Evolutionary conservation across 2,797 vertebrate species (phyloP).

Genomic region (Philypnodon macrostomus): DNA sequence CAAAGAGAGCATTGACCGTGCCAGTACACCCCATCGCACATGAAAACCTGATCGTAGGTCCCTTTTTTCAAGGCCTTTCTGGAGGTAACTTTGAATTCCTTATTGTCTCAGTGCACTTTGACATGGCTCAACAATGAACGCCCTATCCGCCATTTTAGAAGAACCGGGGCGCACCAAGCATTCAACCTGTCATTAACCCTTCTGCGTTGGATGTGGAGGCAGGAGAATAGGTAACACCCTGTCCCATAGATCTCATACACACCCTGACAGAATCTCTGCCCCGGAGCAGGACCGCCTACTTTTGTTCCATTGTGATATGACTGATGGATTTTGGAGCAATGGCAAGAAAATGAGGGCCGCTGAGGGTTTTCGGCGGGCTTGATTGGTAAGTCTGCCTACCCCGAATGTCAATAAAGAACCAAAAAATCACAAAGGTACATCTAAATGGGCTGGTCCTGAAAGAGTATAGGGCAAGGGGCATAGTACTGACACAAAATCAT

Average conservation of each 20-base stretch:
- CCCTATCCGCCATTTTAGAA: slow-evolving; percentile 57
- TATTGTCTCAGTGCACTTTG: slow-evolving; percentile 66
- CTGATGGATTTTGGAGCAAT: slow-evolving; percentile 73
- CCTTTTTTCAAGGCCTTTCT: slow-evolving; percentile 32
- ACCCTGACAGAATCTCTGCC: slow-evolving; percentile 44
- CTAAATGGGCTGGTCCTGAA: slow-evolving; percentile 45
- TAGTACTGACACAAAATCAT: slow-evolving; percentile 58
- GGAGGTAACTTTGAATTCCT: slow-evolving; percentile 66
- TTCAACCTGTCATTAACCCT: slow-evolving; percentile 70
- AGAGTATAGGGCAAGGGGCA: slow-evolving; percentile 50
- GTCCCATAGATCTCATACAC: slow-evolving; percentile 56
- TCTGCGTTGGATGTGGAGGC: slow-evolving; percentile 48
- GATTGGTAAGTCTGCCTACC: slow-evolving; percentile 73
- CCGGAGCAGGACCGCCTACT: slow-evolving; percentile 56
- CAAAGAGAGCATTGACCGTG: slow-evolving; percentile 64
- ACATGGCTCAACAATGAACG: slow-evolving; percentile 66
- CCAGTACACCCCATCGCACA: slow-evolving; percentile 72
- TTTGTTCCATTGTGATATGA: slow-evolving; percentile 71
- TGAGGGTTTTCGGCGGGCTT: slow-evolving; percentile 47
- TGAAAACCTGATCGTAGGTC: slow-evolving; percentile 56
- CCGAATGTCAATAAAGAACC: slow-evolving; percentile 65
- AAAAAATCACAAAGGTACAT: slow-evolving; percentile 59
- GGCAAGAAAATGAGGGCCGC: slow-evolving; percentile 55
- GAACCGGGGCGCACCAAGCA: slow-evolving; percentile 56
- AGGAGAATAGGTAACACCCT: slow-evolving; percentile 66